These are phyloP conservation scores for Rhombomys opimus DNA, from an alignment of 2,113 vertebrate species.

Conservation along the genomic window DNA sequence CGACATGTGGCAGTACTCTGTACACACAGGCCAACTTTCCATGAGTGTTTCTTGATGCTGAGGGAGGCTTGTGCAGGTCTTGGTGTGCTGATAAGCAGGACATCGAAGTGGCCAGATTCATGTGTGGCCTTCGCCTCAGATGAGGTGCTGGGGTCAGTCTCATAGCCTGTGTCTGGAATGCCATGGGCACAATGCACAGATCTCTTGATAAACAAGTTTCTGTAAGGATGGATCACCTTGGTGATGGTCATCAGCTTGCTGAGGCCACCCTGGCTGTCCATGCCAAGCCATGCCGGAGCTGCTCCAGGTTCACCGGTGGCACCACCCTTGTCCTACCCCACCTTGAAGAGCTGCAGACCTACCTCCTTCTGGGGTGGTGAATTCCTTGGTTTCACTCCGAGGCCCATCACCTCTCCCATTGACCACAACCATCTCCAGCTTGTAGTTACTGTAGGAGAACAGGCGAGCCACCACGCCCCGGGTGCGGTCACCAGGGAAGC, in stretches of 20 bases:
- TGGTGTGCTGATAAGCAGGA: not conserved
- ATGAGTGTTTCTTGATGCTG: not conserved
- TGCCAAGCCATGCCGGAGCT: not conserved
- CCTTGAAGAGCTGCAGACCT: slow-evolving; percentile 66
- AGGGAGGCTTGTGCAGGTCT: too few relatives aligned
- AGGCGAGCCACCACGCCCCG: slow-evolving; percentile 92
- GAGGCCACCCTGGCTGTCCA: not conserved
- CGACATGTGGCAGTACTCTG: not conserved
- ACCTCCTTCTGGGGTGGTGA: slow-evolving; percentile 97
- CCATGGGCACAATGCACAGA: not conserved
- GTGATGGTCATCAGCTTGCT: not conserved
- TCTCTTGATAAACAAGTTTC: not conserved
- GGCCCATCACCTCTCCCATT: slow-evolving; percentile 94
- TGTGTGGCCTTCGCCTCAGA: not conserved
- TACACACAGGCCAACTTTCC: accelerated
- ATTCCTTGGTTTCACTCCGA: slow-evolving; percentile 93
- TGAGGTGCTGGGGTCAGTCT: not conserved
- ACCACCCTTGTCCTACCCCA: slow-evolving; percentile 48
- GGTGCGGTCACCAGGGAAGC: slow-evolving; percentile 89
- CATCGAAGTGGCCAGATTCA: not conserved
- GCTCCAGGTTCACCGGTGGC: not conserved
- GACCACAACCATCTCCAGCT: slow-evolving; percentile 96
- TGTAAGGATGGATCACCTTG: accelerated
- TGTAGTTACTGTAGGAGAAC: slow-evolving; percentile 95
- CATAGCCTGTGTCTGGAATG: not conserved